phyloP scores from a whole-genome alignment of 1,140 invertebrate genomes.

The Melanaphis sacchari region DNA sequence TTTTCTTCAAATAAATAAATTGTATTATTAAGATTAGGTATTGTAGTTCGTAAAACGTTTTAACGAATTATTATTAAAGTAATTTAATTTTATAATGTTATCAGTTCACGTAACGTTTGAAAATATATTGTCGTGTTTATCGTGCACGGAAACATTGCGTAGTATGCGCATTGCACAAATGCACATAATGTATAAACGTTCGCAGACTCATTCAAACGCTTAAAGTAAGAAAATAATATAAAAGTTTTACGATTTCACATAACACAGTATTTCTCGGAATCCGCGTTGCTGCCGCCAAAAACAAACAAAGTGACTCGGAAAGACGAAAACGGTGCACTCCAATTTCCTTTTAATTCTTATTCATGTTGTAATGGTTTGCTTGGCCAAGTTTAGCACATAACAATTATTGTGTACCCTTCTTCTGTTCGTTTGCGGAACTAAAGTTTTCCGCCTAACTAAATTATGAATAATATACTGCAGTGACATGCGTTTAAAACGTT shows the following conservation, averaged over 20 bases:
- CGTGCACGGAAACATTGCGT: not conserved
- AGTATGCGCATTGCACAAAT: no score
- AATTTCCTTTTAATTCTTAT: conserved; percentile 17
- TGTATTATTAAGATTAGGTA: not conserved
- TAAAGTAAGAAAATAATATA: not conserved
- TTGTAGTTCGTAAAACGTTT: not conserved
- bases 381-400: not conserved
- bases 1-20: not conserved
- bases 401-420: not conserved
- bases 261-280: not conserved
- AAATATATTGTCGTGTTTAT: not conserved
- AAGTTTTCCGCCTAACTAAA: conserved; percentile 12
- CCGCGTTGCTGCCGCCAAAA: not conserved
- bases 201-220: not conserved
- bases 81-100: not conserved
- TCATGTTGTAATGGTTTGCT: not conserved
- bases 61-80: not conserved
- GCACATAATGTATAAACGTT: not conserved
- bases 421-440: not conserved
- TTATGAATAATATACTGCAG: not conserved
- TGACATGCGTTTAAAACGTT: not conserved
- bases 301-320: conserved; percentile 12
- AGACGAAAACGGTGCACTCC: not conserved
- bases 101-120: not conserved
- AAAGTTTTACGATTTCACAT: not conserved